phyloP scores from a whole-genome alignment of 1,140 invertebrate genomes.

The Drosophila sechellia region DNA sequence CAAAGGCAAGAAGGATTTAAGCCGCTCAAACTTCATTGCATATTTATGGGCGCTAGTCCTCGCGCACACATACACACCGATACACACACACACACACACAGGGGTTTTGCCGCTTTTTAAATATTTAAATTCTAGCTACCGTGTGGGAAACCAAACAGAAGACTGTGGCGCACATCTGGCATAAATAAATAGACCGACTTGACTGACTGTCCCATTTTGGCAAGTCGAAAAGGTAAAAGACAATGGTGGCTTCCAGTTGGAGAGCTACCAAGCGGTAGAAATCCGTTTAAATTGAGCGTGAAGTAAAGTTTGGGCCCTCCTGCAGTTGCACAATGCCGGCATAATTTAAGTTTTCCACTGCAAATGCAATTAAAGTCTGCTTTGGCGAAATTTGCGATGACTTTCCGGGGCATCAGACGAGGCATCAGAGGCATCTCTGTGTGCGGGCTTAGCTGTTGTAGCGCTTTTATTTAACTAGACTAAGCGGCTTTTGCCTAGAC shows the following conservation, averaged over 20 bases:
- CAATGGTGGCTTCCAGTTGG: slow-evolving; percentile 11
- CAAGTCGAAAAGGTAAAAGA: slow-evolving; percentile 23
- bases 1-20: slow-evolving; percentile 13
- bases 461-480: slow-evolving; percentile 77
- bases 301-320: slow-evolving; percentile 9
- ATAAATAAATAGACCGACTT: slow-evolving; percentile 71
- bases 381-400: slow-evolving; percentile 13
- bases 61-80: slow-evolving; percentile 6
- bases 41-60: slow-evolving; percentile 60
- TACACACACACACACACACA: slow-evolving; percentile 4
- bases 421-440: not conserved
- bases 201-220: slow-evolving; percentile 23
- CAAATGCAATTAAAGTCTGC: slow-evolving; percentile 49
- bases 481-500: slow-evolving; percentile 76
- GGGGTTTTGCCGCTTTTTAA: slow-evolving; percentile 65
- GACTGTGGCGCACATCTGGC: slow-evolving; percentile 61
- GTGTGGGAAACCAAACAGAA: slow-evolving; percentile 31
- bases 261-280: slow-evolving; percentile 22
- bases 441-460: slow-evolving; percentile 44
- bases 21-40: slow-evolving; percentile 65
- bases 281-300: slow-evolving; percentile 45
- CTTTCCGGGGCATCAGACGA: slow-evolving; percentile 5
- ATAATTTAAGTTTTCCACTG: slow-evolving; percentile 32
- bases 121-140: slow-evolving; percentile 69
- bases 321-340: slow-evolving; percentile 16